Percentiles rank a stretch among this genome's conserved stretches.
Evolutionary conservation across 37 sponge, comb jelly and placozoan species (phyloP).

Genomic region (Theonella swinhoei): DNA sequence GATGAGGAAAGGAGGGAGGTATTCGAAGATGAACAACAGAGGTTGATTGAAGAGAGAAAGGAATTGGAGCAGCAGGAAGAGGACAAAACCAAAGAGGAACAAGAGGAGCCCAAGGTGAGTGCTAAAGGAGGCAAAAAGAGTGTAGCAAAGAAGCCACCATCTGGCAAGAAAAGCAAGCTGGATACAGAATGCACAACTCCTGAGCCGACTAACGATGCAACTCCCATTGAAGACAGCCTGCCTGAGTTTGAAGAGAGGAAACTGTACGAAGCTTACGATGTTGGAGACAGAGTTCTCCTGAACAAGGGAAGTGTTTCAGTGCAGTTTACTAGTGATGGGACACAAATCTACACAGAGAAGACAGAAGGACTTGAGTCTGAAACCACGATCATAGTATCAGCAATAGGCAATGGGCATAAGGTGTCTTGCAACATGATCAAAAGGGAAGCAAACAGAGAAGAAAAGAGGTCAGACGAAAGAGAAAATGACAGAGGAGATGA

Average conservation of each 20-base stretch:
- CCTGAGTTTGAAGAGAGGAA: conserved; percentile 19
- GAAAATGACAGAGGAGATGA: neutral
- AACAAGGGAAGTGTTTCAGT: conserved; percentile 21
- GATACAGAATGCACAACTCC: neutral
- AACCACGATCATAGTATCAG: conserved; percentile 1
- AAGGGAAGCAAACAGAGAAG: neutral
- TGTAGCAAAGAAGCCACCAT: conserved; percentile 19
- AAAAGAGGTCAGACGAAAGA: neutral
- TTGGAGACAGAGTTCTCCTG: conserved; percentile 55
- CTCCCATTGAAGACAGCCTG: neutral
- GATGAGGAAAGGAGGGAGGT: conserved; percentile 39
- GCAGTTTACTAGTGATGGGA: conserved; percentile 53
- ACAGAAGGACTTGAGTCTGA: neutral
- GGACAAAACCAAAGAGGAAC: neutral
- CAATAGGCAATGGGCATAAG: conserved; percentile 27
- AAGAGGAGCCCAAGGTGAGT: conserved; percentile 17
- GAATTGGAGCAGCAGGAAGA: neutral
- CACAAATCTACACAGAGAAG: conserved; percentile 15
- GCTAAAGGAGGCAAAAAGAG: conserved; percentile 44
- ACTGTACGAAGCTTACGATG: conserved; percentile 56
- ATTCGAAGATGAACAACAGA: conserved; percentile 13
- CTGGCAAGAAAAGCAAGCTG: conserved; percentile 17
- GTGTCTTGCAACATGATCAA: neutral
- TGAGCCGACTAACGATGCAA: neutral
- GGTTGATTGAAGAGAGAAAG: conserved; percentile 22